Evolutionary conservation across 2,797 vertebrate species (phyloP), one percentile per base, ranked within the genome.

Genomic region (Oreochromis grahami): DNA sequence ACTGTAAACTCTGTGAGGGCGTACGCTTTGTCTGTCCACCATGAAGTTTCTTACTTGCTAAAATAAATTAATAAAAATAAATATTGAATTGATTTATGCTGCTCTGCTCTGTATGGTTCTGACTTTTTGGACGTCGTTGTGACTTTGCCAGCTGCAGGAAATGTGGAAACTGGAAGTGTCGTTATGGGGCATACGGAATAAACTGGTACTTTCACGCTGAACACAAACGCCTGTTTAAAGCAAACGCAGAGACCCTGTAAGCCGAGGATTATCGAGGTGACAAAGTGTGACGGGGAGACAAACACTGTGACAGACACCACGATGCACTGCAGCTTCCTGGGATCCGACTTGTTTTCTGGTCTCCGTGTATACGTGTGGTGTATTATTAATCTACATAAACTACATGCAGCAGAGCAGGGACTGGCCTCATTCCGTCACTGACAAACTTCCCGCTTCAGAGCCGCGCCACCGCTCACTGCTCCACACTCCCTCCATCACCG

Each of bases 391-490:
- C 56, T 79, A 90, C 87, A 91, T 88, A 94, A 43, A 29, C 41
- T 3, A 3, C 68, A 48, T 52, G 85, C 84, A 87, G 89, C 80
- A 86, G 91, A 48, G 84, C 70, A 26, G 78, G 85, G 87, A 78
- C 24, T 94, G 93, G 89, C 92, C 92, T 94, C 92, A 92, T 94
- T 96, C 94, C 90, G 83, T 94, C 93, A 95, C 80, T 74, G 86
- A 77, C 84, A 77, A 56, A 81, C 76, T 60, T 85, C 55, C 81
- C 78, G 50, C 78, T 68, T 36, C 74, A 24, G 53, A 7, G 41
- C 56, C 78, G 65, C 81, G 84, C 86, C 78, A 85, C 86, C 58
- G 41, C 60, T 52, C 53, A 13, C 60, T 34, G 53, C 6, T 2
- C 80, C 58, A 5, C 74, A 45, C 78, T 36, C 58, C n/a, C 58